These are phyloP conservation scores for Crematogaster levior DNA, from an alignment of 2,888 invertebrate genomes.

Conservation along the genomic window DNA sequence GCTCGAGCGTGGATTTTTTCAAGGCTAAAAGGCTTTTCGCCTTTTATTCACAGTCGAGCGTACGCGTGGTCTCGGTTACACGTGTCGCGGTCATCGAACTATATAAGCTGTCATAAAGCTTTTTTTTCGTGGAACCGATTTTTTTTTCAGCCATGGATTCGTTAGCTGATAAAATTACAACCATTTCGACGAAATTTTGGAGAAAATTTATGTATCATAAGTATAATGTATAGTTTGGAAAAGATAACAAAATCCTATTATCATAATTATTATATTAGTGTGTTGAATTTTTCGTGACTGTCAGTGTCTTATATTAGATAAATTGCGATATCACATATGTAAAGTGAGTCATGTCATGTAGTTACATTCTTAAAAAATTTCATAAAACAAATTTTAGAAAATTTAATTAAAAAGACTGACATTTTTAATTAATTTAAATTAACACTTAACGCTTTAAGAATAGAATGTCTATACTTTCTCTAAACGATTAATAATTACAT, in stretches of 20 bases:
- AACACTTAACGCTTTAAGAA: neutral
- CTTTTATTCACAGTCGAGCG: conserved; percentile 28
- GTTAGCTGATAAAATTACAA: neutral
- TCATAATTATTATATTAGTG: neutral
- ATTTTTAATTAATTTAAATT: neutral
- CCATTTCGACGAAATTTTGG: neutral
- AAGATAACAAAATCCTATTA: neutral
- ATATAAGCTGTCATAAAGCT: neutral
- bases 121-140: neutral
- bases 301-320: neutral
- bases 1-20: conserved; percentile 43
- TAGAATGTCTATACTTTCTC: no score
- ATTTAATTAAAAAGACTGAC: neutral
- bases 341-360: neutral
- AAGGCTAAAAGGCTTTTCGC: conserved; percentile 40
- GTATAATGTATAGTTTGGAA: neutral
- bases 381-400: neutral
- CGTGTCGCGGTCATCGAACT: conserved; percentile 27
- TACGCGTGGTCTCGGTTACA: conserved; percentile 10
- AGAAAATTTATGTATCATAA: neutral
- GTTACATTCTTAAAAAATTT: neutral
- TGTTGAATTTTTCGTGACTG: neutral
- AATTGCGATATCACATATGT: neutral
- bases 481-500: neutral
- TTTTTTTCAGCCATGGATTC: neutral